Conservation (phyloP, 1,140 invertebrate species). For the Oryzaephilus surinamensis region DNA sequence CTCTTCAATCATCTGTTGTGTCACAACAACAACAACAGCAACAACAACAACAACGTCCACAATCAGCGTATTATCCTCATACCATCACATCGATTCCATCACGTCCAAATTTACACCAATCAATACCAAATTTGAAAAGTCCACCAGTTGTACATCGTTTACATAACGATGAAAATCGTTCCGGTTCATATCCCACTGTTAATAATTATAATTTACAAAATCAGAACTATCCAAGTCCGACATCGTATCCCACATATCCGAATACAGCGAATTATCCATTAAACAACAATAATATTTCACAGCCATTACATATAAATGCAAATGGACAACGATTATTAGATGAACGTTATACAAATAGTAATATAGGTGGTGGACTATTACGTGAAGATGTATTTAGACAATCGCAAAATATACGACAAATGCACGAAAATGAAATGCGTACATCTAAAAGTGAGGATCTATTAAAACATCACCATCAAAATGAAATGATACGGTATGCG, state of each 20-base stretch:
- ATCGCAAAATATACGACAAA: constrained; percentile 21
- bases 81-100: constrained; percentile 28
- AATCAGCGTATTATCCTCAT: constrained; percentile 37
- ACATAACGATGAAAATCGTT: constrained; percentile 22
- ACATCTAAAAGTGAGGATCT: constrained; percentile 32
- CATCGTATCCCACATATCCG: no score
- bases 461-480: no score
- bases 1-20: constrained; percentile 34
- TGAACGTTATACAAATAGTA: constrained; percentile 6
- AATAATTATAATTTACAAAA: constrained; percentile 16
- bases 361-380: constrained; percentile 16
- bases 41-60: constrained; percentile 28
- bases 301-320: neutral
- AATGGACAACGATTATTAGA: constrained; percentile 1
- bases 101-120: constrained; percentile 31
- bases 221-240: constrained; percentile 14
- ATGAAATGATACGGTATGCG: constrained; percentile 29
- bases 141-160: constrained; percentile 27
- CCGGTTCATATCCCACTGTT: constrained; percentile 28
- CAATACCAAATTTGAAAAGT: constrained; percentile 35
- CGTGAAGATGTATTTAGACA: constrained; percentile 25
- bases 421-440: constrained; percentile 27
- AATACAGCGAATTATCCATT: no score
- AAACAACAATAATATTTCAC: no score
- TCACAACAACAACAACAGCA: constrained; percentile 31